Conservation (phyloP, 2,113 vertebrate species). For the Phoxinus phoxinus region DNA sequence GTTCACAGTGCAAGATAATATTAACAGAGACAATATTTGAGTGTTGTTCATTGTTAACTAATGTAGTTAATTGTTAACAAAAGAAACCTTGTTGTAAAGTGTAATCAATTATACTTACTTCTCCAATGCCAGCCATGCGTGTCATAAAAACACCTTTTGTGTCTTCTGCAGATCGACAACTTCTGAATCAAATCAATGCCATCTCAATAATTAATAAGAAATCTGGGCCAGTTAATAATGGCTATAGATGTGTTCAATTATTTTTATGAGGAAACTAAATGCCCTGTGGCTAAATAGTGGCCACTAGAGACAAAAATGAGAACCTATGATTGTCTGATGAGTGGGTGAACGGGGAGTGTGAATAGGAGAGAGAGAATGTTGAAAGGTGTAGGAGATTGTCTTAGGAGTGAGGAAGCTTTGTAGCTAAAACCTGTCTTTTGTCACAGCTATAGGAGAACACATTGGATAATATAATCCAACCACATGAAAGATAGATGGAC, state of each 20-base stretch:
- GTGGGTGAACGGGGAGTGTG: conserved; percentile 26
- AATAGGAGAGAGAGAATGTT: conserved; percentile 37
- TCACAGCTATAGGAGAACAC: conserved; percentile 69
- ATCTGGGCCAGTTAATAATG: conserved; percentile 29
- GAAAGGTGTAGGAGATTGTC: conserved; percentile 37
- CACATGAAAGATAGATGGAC: conserved; percentile 72
- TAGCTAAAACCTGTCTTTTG: conserved; percentile 65
- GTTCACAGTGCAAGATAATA: background rate
- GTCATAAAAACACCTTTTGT: background rate
- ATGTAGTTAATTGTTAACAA: no score
- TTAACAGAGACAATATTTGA: background rate
- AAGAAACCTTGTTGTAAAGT: no score
- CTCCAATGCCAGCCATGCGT: background rate
- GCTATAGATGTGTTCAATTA: background rate
- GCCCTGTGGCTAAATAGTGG: conserved; percentile 17
- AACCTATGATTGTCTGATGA: conserved; percentile 61
- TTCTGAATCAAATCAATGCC: background rate
- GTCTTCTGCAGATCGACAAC: background rate
- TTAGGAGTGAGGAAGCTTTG: conserved; percentile 58
- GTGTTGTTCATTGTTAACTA: background rate
- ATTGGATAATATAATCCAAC: conserved; percentile 68
- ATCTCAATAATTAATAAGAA: conserved; percentile 9
- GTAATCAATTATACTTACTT: background rate
- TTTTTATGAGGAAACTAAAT: conserved; percentile 7
- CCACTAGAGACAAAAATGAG: background rate